Evolutionary conservation across 2,888 invertebrate species (phyloP), one percentile per base, ranked within the genome.

Genomic region (Lochmaea crataegi): DNA sequence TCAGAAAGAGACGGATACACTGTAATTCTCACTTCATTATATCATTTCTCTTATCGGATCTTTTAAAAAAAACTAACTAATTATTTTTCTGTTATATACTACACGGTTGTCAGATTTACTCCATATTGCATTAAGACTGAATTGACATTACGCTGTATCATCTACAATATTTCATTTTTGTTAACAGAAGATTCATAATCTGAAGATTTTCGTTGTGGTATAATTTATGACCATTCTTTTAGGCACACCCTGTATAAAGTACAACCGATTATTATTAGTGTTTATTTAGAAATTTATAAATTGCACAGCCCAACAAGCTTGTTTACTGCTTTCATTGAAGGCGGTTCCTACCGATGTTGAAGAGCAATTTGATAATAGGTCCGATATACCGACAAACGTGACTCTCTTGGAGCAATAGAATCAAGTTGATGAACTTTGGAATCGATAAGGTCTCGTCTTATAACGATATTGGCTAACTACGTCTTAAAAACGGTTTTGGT

Each of bases 11-110:
- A 63, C 18, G 7, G 41, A 63, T 16, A 60, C 16, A 63, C 42
- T 42, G 18, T 68, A 68, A 68, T 68, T 68, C 45, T 61, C 60
- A 68, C 68, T 61, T 68, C 61, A 68, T 68, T 68, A 68, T 68
- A 32, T 68, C 58, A 38, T 68, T 60, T 61, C 51, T 61, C 48
- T 68, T 68, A 68, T 68, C 51, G 26, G 61, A 61, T 68, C 48
- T 38, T 61, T 68, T 18, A 51, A 7, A 51, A 58, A 45, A 18
- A 22, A n/a, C 18, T 63, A 22, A n/a, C 18, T 63, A 22, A 42
- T 63, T 63, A 18, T 63, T 63, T 57, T 61, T 61, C 14, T 7
- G 51, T 16, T 51, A 14, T 51, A 14, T 14, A n/a, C 14, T 51
- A 51, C 51, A 51, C 16, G 6, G 51, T 18, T 53, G 16, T 10